These are phyloP conservation scores for Scrobipalpa costella DNA, from an alignment of 2,888 invertebrate species.

Conservation along the genomic window DNA sequence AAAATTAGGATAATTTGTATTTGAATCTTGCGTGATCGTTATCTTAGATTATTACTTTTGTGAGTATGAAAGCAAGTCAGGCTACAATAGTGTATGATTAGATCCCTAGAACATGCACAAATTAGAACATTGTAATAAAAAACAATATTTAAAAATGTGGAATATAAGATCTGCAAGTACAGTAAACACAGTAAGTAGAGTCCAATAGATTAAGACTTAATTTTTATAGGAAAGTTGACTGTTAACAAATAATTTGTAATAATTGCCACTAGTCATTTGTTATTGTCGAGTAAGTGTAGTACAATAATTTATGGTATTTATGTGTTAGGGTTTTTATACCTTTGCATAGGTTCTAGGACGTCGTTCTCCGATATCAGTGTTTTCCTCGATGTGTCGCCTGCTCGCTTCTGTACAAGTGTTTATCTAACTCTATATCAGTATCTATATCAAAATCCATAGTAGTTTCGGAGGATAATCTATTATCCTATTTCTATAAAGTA, in stretches of 20 bases:
- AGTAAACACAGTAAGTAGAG: slow-evolving; percentile 13
- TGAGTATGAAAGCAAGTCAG: background rate
- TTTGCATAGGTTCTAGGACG: slow-evolving; percentile 35
- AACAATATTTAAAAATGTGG: background rate
- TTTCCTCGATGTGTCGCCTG: slow-evolving; percentile 19
- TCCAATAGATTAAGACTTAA: slow-evolving; percentile 21
- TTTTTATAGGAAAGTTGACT: slow-evolving; percentile 28
- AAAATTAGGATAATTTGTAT: background rate
- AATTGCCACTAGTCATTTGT: slow-evolving; percentile 33
- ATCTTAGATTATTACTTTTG: background rate
- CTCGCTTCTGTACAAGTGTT: slow-evolving; percentile 31
- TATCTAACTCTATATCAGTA: slow-evolving; percentile 7
- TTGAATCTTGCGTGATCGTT: background rate
- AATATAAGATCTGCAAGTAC: background rate
- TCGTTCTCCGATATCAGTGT: slow-evolving; percentile 36
- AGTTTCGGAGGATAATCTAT: background rate
- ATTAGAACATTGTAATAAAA: slow-evolving; percentile 1
- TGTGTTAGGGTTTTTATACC: slow-evolving; percentile 38
- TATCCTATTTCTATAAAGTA: background rate
- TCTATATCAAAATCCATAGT: background rate
- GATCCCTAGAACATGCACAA: slow-evolving; percentile 2
- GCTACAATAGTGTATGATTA: background rate
- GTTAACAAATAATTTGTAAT: slow-evolving; percentile 26
- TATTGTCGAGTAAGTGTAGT: slow-evolving; percentile 30
- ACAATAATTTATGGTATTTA: slow-evolving; percentile 32